Percentiles rank a stretch among this genome's conserved stretches.
phyloP scores from a whole-genome alignment of 1,140 invertebrate genomes.

The Epicauta chinensis region DNA sequence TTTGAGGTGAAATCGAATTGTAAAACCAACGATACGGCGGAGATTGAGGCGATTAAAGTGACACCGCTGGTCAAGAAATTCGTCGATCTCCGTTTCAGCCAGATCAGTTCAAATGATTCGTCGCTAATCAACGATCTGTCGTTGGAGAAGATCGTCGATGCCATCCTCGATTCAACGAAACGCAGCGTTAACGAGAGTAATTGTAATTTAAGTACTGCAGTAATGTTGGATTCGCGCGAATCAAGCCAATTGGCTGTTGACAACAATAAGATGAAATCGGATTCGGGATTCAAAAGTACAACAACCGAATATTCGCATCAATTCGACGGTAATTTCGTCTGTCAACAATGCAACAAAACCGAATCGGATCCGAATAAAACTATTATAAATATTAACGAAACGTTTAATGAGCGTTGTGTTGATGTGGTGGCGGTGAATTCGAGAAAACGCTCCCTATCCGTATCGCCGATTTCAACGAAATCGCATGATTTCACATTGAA shows the following conservation, averaged over 20 bases:
- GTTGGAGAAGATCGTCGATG: slow-evolving; percentile 39
- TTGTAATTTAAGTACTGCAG: too few relatives aligned
- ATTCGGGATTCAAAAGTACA: slow-evolving; percentile 36
- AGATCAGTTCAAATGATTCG: slow-evolving; percentile 26
- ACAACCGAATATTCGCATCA: slow-evolving; percentile 31
- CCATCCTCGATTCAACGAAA: slow-evolving; percentile 31
- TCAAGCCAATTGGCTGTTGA: too few relatives aligned
- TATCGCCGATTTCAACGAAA: slow-evolving; percentile 5
- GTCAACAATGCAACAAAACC: slow-evolving; percentile 30
- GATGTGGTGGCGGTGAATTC: slow-evolving; percentile 21
- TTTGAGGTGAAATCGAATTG: slow-evolving; percentile 5
- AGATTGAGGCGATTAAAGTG: slow-evolving; percentile 23
- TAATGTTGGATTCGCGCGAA: too few relatives aligned
- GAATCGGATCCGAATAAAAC: slow-evolving; percentile 29
- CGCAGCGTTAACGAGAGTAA: not conserved
- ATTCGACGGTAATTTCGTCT: slow-evolving; percentile 28
- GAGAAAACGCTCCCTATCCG: slow-evolving; percentile 26
- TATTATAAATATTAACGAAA: slow-evolving; percentile 37
- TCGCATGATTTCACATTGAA: slow-evolving; percentile 27
- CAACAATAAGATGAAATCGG: too few relatives aligned
- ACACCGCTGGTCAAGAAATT: slow-evolving; percentile 40
- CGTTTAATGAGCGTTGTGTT: slow-evolving; percentile 38
- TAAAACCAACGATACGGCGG: too few relatives aligned
- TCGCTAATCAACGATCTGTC: slow-evolving; percentile 40
- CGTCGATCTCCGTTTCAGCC: slow-evolving; percentile 34